A percentile compares a stretch with the other conserved stretches of the same genome.
Evolutionary conservation across 2,888 invertebrate species (phyloP).

Genomic region (Thymelicus lineola): DNA sequence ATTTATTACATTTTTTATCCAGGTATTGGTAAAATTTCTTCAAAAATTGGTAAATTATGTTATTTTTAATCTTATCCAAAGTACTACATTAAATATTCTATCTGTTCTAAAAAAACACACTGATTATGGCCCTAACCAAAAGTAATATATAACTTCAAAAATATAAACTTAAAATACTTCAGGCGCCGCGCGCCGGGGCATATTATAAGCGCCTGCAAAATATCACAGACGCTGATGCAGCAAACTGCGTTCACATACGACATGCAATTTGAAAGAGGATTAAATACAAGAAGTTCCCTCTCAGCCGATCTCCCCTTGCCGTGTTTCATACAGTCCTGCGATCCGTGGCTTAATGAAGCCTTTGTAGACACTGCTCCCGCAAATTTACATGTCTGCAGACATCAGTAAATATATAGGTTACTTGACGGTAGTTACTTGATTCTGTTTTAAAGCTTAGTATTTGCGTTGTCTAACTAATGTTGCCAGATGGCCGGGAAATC

Average conservation of each 20-base stretch:
- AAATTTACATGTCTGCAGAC: slow-evolving; percentile 19
- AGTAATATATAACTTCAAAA: background rate
- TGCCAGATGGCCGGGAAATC: no score
- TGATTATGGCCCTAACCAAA: no score
- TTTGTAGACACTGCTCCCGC: slow-evolving; percentile 19
- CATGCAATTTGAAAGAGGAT: slow-evolving; percentile 4
- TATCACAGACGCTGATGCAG: background rate
- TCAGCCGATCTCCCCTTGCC: slow-evolving; percentile 50
- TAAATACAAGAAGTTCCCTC: slow-evolving; percentile 3
- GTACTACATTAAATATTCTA: no score
- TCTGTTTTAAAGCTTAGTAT: no score
- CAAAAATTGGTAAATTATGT: no score
- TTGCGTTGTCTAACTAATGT: no score
- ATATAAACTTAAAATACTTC: background rate
- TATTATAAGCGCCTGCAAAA: background rate
- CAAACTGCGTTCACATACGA: background rate
- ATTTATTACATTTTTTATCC: no score
- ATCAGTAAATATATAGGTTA: background rate
- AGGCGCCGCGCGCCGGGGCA: background rate
- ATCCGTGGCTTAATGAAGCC: slow-evolving; percentile 20
- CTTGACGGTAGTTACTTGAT: no score
- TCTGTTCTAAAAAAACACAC: no score
- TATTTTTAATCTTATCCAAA: no score
- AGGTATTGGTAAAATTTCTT: no score
- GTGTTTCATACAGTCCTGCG: slow-evolving; percentile 65